A percentile compares a stretch with the other conserved stretches of the same genome.
Evolutionary conservation across 2,888 invertebrate genomes (phyloP).

Genomic region (Baccha elongata): DNA sequence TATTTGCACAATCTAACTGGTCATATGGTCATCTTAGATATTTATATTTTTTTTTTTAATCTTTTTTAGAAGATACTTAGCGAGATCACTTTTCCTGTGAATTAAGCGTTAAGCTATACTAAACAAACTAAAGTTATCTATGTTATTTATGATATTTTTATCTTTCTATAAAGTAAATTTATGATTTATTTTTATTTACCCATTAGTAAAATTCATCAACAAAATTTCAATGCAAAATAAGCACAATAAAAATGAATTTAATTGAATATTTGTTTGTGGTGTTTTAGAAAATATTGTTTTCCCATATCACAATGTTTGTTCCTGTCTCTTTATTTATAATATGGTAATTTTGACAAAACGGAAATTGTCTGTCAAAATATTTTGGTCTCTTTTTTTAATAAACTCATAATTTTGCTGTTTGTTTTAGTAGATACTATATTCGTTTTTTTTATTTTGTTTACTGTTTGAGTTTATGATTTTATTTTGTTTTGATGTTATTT

Average conservation of each 20-base stretch:
- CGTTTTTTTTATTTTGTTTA: not conserved
- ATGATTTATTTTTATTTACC: constrained; percentile 39
- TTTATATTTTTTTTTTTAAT: no score
- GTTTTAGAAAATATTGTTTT: no score
- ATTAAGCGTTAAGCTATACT: no score
- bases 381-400: constrained; percentile 16
- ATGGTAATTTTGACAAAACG: constrained; percentile 40
- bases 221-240: constrained; percentile 18
- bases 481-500: not conserved
- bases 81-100: no score
- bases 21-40: no score
- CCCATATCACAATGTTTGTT: no score
- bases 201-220: constrained; percentile 45
- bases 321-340: constrained; percentile 12
- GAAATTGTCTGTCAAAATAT: constrained; percentile 54
- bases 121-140: constrained; percentile 8
- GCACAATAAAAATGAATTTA: constrained; percentile 15
- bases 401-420: not conserved
- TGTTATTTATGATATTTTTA: constrained; percentile 57
- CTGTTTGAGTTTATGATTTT: not conserved
- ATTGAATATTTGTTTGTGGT: constrained; percentile 26
- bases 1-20: no score
- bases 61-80: no score
- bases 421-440: not conserved
- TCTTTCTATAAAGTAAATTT: constrained; percentile 21